Percentiles rank a stretch among this genome's conserved stretches.
phyloP scores from a whole-genome alignment of 2,888 invertebrate species.

The Crematogaster levior region DNA sequence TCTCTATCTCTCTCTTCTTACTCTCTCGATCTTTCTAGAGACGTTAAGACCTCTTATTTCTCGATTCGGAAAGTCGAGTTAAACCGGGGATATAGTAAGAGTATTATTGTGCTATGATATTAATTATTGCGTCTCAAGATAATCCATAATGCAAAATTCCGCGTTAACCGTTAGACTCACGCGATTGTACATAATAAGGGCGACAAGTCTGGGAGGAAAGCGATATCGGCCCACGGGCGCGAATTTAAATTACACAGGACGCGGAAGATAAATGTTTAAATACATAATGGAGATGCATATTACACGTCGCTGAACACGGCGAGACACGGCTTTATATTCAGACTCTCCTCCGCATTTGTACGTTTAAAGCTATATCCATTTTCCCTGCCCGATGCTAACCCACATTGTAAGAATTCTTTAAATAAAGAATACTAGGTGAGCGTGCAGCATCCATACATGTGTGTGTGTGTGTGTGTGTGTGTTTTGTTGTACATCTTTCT shows the following conservation, averaged over 20 bases:
- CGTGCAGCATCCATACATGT: background rate
- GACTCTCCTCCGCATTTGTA: background rate
- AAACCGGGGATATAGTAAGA: background rate
- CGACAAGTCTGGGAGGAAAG: background rate
- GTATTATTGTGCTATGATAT: background rate
- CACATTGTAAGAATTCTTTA: slow-evolving; percentile 32
- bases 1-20: too few relatives aligned
- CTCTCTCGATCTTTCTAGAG: background rate
- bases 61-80: background rate
- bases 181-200: background rate
- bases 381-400: background rate
- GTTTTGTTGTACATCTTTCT: background rate
- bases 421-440: slow-evolving; percentile 31
- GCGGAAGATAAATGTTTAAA: slow-evolving; percentile 20
- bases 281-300: slow-evolving; percentile 12
- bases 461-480: background rate
- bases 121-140: background rate
- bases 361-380: slow-evolving; percentile 13
- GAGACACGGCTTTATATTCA: slow-evolving; percentile 25
- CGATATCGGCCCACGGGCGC: background rate
- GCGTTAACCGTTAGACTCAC: background rate
- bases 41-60: background rate
- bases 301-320: background rate
- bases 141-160: background rate
- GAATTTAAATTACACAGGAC: background rate